These are phyloP conservation scores for Piscicola geometra DNA, from an alignment of 2,888 invertebrate genomes.

Conservation along the genomic window DNA sequence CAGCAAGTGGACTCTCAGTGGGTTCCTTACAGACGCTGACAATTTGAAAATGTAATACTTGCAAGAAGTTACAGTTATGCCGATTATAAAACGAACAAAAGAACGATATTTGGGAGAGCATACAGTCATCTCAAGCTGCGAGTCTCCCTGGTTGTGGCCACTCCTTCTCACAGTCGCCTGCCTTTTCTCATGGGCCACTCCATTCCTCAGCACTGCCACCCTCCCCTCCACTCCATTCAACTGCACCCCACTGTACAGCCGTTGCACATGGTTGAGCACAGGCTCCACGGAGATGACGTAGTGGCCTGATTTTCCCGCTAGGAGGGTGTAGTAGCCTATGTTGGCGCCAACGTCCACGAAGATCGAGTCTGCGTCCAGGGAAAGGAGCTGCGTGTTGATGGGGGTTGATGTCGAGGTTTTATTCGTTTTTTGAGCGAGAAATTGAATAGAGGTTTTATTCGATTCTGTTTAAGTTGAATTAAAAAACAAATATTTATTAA, in stretches of 20 bases:
- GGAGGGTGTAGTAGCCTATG: slow-evolving; percentile 43
- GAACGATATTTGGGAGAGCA: too few relatives aligned
- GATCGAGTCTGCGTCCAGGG: slow-evolving; percentile 35
- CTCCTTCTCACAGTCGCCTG: slow-evolving; percentile 36
- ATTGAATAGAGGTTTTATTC: neutral
- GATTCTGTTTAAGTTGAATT: too few relatives aligned
- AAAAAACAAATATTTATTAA: too few relatives aligned
- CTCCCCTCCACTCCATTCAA: slow-evolving; percentile 26
- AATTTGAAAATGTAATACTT: too few relatives aligned
- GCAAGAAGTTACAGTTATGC: too few relatives aligned
- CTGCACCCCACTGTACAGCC: slow-evolving; percentile 38
- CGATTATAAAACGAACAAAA: too few relatives aligned
- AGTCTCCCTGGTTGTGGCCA: slow-evolving; percentile 44
- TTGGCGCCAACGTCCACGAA: slow-evolving; percentile 45
- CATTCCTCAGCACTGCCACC: slow-evolving; percentile 25
- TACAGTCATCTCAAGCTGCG: neutral
- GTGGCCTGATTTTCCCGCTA: slow-evolving; percentile 42
- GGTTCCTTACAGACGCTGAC: too few relatives aligned
- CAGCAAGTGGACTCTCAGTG: too few relatives aligned
- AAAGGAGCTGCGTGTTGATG: slow-evolving; percentile 39
- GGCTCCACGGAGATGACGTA: slow-evolving; percentile 43
- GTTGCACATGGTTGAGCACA: slow-evolving; percentile 28
- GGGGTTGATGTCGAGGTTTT: slow-evolving; percentile 9
- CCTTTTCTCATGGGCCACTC: slow-evolving; percentile 39
- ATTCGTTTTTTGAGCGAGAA: neutral